phyloP scores from a whole-genome alignment of 2,113 vertebrate species.

The Mustela nigripes region DNA sequence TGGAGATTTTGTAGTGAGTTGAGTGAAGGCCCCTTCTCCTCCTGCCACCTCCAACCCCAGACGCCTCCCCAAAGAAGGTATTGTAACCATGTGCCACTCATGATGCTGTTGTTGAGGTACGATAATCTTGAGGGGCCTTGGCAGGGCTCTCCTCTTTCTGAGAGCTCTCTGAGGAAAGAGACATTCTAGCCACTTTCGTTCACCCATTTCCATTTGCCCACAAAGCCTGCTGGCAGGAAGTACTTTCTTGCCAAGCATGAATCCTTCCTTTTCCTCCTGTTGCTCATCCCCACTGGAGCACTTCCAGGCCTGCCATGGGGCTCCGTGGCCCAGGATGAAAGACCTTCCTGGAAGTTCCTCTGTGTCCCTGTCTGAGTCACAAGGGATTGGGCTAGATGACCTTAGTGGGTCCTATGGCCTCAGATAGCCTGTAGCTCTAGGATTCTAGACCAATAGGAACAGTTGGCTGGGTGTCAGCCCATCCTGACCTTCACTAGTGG shows the following conservation, averaged over 20 bases:
- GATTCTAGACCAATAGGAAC: background rate
- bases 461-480: background rate
- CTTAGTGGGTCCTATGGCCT: background rate
- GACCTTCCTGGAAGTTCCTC: background rate
- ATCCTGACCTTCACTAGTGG: background rate
- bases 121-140: background rate
- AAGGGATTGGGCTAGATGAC: background rate
- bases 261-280: background rate
- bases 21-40: conserved; percentile 64
- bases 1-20: conserved; percentile 72
- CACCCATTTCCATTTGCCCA: background rate
- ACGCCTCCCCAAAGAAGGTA: background rate
- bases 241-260: background rate
- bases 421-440: background rate
- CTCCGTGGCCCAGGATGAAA: background rate
- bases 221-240: background rate
- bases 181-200: background rate
- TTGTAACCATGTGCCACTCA: conserved; percentile 18
- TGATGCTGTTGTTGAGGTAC: background rate
- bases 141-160: background rate
- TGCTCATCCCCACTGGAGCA: background rate
- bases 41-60: background rate
- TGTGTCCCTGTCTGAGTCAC: background rate
- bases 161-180: background rate
- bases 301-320: background rate